Conservation (phyloP, 2,113 vertebrate genomes). For the Trogon melanurus region DNA sequence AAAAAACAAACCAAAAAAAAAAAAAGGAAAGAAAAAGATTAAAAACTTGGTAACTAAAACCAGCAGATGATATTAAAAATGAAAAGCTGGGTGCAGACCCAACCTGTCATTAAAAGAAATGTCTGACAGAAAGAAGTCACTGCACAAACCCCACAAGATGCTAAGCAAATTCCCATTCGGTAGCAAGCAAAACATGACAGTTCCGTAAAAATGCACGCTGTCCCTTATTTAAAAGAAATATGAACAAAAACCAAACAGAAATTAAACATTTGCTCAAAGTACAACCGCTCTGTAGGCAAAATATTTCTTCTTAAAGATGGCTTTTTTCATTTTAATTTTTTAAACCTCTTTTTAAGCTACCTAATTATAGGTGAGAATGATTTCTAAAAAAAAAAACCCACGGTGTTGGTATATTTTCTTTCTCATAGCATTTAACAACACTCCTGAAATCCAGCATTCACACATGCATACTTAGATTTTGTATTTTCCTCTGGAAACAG, state of each 20-base stretch:
- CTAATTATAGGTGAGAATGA: conserved; percentile 73
- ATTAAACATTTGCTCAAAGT: conserved; percentile 81
- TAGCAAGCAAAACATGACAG: conserved; percentile 50
- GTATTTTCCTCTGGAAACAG: conserved; percentile 71
- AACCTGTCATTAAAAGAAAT: conserved; percentile 13
- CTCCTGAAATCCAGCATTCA: conserved; percentile 88
- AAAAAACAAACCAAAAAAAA: not conserved
- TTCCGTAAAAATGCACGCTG: conserved; percentile 64
- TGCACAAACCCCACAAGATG: conserved; percentile 24
- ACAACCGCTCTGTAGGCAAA: conserved; percentile 91
- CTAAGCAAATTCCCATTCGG: not conserved
- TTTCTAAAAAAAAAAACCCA: conserved; percentile 64
- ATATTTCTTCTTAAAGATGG: conserved; percentile 84
- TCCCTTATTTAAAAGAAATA: conserved; percentile 51
- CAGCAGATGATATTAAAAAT: conserved; percentile 54
- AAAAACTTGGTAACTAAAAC: conserved; percentile 45
- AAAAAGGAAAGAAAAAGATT: conserved; percentile 55
- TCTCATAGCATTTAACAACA: conserved; percentile 77
- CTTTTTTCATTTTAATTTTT: conserved; percentile 80
- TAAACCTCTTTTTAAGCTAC: conserved; percentile 67
- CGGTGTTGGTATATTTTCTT: conserved; percentile 71
- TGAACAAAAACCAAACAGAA: conserved; percentile 64
- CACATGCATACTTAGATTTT: conserved; percentile 83
- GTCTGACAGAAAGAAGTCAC: not conserved
- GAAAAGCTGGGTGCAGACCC: conserved; percentile 27